A percentile compares a stretch with the other conserved stretches of the same genome.
These are phyloP conservation scores for Arizona elegans DNA, from an alignment of 2,113 vertebrate species.

Conservation along the genomic window DNA sequence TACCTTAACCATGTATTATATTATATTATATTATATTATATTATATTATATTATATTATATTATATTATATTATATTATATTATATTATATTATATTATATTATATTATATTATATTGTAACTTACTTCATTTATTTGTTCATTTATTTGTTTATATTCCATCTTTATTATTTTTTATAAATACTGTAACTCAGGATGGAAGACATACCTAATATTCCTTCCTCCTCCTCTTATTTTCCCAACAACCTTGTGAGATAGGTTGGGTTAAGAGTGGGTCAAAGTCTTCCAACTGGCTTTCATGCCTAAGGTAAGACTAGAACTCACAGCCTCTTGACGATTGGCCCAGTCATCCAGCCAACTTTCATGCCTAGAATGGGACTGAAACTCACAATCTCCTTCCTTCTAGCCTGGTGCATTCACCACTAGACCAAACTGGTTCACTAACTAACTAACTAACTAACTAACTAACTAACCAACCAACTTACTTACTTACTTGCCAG, in stretches of 20 bases:
- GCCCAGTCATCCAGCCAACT: not conserved
- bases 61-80: not conserved
- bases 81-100: not conserved
- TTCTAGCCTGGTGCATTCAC: not conserved
- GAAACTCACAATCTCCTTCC: not conserved
- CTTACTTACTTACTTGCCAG: not conserved
- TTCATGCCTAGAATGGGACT: not conserved
- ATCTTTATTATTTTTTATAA: not conserved
- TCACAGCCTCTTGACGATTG: not conserved
- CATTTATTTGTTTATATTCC: not conserved
- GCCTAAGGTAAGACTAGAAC: not conserved
- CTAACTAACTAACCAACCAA: too few relatives aligned
- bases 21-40: not conserved
- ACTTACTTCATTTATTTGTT: not conserved
- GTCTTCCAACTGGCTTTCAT: not conserved
- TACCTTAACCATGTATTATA: not conserved
- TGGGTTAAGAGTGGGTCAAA: not conserved
- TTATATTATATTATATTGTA: not conserved
- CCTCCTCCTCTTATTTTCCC: not conserved
- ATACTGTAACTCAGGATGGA: not conserved
- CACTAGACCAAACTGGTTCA: not conserved
- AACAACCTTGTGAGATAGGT: not conserved
- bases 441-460: too few relatives aligned
- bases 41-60: not conserved
- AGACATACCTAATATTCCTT: not conserved